Base-by-base conservation (phyloP, 2,113 vertebrate genomes). In the Sapayoa aenigma region DNA sequence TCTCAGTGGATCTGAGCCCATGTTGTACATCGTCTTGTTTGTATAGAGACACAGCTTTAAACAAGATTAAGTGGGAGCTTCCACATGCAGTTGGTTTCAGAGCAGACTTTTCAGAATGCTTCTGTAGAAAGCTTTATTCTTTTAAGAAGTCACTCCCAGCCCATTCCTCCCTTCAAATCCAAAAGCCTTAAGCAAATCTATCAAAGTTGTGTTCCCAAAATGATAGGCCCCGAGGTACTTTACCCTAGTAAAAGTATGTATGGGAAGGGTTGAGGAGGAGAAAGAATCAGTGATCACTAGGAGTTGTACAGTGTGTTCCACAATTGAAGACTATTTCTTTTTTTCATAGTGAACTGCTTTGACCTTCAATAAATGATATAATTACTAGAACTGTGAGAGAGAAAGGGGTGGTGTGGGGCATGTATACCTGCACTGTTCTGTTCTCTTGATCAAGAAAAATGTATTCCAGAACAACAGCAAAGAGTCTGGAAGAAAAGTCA, bases 341-440 rank as follows among this genome's bases (percentile, higher is more conserved):
- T 60, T 53, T 13, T 13, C 6, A 39, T 10, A 14, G 3, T 33
- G 24, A 59, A 19, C 24, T 14, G 22, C 37, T 79, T 79, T 71
- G 5, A 67, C 63, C 27, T 84, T 53, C 53, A 67, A 19, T 50
- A 63, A 53, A 8, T 49, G 0, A 28, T 58, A 5, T 8, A 33
- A 30, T 41, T 83, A 31, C 19, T 39, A 18, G 31, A 71, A 39
- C 5, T 2, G 1, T 10, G n/a, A 39, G 47, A 63, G 23, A 62
- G 21, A 62, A 72, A 31, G 5, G 6, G 4, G 1, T 53, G 31
- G 11, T 65, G 21, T 73, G 16, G 18, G 41, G 2, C 18, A 6
- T 72, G 66, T 35, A 21, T 3, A 21, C 1, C 2, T 0, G 0
- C 22, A 42, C 5, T 46, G 0, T 55, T 59, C 25, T 59, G 14